A percentile compares a stretch with the other conserved stretches of the same genome.
Evolutionary conservation across 2,797 vertebrate species (phyloP).

Genomic region (Hafferia zeledoni): DNA sequence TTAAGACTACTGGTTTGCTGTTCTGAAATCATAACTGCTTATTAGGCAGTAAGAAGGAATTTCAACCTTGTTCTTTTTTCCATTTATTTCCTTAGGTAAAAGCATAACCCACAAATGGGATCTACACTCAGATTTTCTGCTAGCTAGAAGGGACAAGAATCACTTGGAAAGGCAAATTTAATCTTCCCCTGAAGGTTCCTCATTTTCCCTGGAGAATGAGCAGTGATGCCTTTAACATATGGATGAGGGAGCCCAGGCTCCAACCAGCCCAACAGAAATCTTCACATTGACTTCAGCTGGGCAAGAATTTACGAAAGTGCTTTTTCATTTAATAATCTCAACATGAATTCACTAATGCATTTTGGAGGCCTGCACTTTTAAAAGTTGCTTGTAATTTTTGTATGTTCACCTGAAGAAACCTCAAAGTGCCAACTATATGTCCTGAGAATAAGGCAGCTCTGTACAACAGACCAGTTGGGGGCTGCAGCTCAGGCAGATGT

Average conservation of each 20-base stretch:
- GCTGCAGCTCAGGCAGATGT: background rate
- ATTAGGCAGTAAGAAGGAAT: background rate
- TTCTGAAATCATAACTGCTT: background rate
- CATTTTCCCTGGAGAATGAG: background rate
- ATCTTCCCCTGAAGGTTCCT: background rate
- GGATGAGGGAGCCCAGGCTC: background rate
- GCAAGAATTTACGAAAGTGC: background rate
- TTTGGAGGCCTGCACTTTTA: background rate
- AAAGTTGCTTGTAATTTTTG: background rate
- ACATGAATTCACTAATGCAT: background rate
- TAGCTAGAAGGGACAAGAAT: background rate
- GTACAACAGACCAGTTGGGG: background rate
- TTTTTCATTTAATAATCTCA: background rate
- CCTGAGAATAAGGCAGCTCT: background rate
- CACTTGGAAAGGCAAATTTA: background rate
- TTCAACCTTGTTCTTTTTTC: background rate
- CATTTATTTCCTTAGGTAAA: background rate
- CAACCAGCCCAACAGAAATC: background rate
- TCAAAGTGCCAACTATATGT: rapidly evolving
- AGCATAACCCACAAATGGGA: background rate
- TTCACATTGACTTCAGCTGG: background rate
- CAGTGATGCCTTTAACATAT: background rate
- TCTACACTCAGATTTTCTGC: background rate
- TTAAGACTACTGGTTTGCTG: slow-evolving; percentile 2
- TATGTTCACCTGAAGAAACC: background rate